Evolutionary conservation across 2,888 invertebrate genomes (phyloP), one percentile per base, ranked within the genome.

Genomic region (Amphipoea oculea): DNA sequence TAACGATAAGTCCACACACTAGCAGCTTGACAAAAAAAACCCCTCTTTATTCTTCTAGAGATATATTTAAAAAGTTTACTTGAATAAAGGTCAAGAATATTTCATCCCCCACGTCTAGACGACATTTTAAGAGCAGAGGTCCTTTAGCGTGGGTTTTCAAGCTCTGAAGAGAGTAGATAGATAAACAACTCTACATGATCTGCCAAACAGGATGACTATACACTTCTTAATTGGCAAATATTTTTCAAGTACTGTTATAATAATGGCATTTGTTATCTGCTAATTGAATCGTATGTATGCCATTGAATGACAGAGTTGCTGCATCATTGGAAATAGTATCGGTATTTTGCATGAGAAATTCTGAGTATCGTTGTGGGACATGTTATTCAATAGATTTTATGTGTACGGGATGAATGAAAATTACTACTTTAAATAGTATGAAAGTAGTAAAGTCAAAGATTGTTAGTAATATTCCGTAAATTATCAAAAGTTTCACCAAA

Each of bases 261-360:
- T 48, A 45, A 62, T 75, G 62, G 63, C 20, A 60, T 54, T 36
- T 79, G 62, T 45, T 86, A 84, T 77, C 60, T 60, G 23, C 20
- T 83, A 78, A 83, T 79, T 73, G 69, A 68, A 79, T 76, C 40
- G 65, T 42, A 82, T 76, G 70, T 78, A 73, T 73, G 62, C 45
- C 66, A 67, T 57, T 75, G n/a, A 40, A 42, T 48, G 63, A 54
- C n/a, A 79, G 48, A 82, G 20, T 62, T 76, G 84, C 84, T 84
- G 60, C 68, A 51, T 85, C 84, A 86, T 84, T 76, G 48, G 48
- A 57, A 57, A 71, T 29, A n/a, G 20, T 42, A 0, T 66, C 60
- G 54, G 1, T n/a, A 78, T 62, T 67, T 57, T 60, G 4, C 62
- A 65, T 51, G 65, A n/a, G 62, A 74, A 62, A 48, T 81, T 60